Conservation (phyloP, 2,113 vertebrate genomes). For the Parus major region DNA sequence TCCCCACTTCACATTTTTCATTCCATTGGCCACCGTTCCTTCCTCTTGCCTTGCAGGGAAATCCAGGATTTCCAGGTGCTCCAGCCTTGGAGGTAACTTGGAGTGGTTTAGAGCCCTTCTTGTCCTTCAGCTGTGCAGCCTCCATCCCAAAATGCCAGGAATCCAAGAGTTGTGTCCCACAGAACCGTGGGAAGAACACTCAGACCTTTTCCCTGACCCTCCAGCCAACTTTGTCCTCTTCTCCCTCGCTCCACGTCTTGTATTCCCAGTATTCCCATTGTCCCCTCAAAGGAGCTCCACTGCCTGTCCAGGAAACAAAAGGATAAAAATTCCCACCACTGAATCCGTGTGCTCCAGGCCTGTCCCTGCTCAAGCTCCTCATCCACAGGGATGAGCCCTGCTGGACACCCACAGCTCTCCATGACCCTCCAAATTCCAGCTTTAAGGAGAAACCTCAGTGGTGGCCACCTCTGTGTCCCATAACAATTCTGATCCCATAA, state of each 20-base stretch:
- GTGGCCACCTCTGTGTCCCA: not conserved
- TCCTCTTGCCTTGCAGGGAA: slow-evolving; percentile 68
- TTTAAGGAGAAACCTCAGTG: not conserved
- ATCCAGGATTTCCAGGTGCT: slow-evolving; percentile 79
- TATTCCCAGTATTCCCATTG: not conserved
- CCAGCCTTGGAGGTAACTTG: slow-evolving; percentile 84
- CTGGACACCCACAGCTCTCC: not conserved
- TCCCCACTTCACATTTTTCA: not conserved
- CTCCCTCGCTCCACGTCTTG: not conserved
- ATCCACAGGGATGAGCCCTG: not conserved
- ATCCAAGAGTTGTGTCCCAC: not conserved
- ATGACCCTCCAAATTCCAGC: not conserved
- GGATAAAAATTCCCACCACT: not conserved
- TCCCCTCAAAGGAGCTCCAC: not conserved
- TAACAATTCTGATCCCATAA: not conserved
- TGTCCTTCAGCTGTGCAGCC: not conserved
- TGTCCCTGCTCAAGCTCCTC: not conserved
- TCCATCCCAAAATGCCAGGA: not conserved
- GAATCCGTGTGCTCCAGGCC: not conserved
- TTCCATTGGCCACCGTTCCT: not conserved
- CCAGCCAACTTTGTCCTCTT: not conserved
- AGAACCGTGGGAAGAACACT: not conserved
- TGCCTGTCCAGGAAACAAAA: not conserved
- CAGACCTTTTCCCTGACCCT: not conserved
- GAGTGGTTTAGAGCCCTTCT: not conserved